Conservation (phyloP, 2,113 vertebrate genomes). For the Corydoras maculifer region DNA sequence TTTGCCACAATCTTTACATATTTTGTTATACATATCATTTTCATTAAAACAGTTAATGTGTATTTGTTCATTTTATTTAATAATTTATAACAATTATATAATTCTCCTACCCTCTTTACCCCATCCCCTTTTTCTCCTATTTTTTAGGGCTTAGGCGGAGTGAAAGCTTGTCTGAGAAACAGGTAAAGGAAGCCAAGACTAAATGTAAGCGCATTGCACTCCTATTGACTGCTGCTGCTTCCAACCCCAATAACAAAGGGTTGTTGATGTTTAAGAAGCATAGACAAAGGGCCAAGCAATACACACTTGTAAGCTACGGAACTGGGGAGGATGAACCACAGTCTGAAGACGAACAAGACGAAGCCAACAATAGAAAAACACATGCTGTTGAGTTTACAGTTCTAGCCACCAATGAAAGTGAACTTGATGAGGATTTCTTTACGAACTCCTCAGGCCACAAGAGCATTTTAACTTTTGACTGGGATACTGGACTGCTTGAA, state of each 20-base stretch:
- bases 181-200: slow-evolving; percentile 94
- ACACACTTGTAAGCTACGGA: slow-evolving; percentile 95
- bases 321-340: slow-evolving; percentile 80
- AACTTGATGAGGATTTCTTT: slow-evolving; percentile 77
- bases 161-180: slow-evolving; percentile 93
- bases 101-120: slow-evolving; percentile 10
- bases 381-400: slow-evolving; percentile 72
- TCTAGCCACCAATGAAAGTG: slow-evolving; percentile 71
- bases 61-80: slow-evolving; percentile 5
- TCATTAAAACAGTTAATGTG: slow-evolving; percentile 30
- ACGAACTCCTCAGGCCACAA: slow-evolving; percentile 65
- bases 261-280: slow-evolving; percentile 98
- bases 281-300: slow-evolving; percentile 86
- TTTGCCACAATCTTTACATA: too few species aligned
- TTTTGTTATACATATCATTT: background rate
- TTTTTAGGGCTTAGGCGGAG: slow-evolving; percentile 82
- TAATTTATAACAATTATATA: slow-evolving; percentile 18
- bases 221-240: slow-evolving; percentile 81
- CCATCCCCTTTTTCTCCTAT: slow-evolving; percentile 9
- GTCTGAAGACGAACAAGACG: slow-evolving; percentile 69
- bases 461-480: slow-evolving; percentile 74
- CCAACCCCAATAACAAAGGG: slow-evolving; percentile 92
- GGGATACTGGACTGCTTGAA: slow-evolving; percentile 82
- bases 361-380: slow-evolving; percentile 60
- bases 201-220: slow-evolving; percentile 98